Percentiles rank a stretch among this genome's conserved stretches.
Conservation (phyloP, 2,888 invertebrate species). For the Notocelia uddmanniana region DNA sequence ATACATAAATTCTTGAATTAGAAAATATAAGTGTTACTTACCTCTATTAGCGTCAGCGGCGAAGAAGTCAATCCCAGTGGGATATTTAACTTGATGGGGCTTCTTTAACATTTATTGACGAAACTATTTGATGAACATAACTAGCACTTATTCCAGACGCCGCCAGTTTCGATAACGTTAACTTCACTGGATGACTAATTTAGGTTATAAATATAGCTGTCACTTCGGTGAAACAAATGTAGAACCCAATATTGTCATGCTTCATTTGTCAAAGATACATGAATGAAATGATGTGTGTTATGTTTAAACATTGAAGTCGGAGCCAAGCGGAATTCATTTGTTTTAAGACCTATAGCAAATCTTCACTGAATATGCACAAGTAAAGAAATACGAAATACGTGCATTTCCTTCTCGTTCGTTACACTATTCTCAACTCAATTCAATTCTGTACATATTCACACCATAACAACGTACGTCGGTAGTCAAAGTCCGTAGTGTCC, state of each 20-base stretch:
- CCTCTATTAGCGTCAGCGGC: constrained; percentile 29
- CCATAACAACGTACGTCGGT: background rate
- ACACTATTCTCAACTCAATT: constrained; percentile 1
- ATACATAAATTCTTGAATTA: constrained; percentile 40
- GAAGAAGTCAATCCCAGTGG: constrained; percentile 21
- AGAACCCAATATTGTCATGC: constrained; percentile 39
- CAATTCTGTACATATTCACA: too few species aligned
- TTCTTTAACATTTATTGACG: constrained; percentile 20
- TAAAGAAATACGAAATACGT: constrained; percentile 6
- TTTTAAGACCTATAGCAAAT: background rate
- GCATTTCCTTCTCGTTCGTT: background rate
- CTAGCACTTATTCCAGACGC: constrained; percentile 57
- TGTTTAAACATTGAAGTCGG: constrained; percentile 16
- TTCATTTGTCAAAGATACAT: constrained; percentile 41
- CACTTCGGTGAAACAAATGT: constrained; percentile 47
- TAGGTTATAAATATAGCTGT: constrained; percentile 79
- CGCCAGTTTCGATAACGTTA: constrained; percentile 69
- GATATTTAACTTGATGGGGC: background rate
- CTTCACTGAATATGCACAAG: background rate
- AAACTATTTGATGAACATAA: constrained; percentile 37
- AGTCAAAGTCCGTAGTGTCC: too few species aligned
- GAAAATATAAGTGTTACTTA: constrained; percentile 35
- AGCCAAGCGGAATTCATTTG: constrained; percentile 13
- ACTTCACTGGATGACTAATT: constrained; percentile 64
- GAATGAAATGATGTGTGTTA: constrained; percentile 11